Percentiles rank a stretch among this genome's conserved stretches.
These are phyloP conservation scores for Amphiprion ocellaris DNA, from an alignment of 2,113 vertebrate genomes.

Conservation along the genomic window DNA sequence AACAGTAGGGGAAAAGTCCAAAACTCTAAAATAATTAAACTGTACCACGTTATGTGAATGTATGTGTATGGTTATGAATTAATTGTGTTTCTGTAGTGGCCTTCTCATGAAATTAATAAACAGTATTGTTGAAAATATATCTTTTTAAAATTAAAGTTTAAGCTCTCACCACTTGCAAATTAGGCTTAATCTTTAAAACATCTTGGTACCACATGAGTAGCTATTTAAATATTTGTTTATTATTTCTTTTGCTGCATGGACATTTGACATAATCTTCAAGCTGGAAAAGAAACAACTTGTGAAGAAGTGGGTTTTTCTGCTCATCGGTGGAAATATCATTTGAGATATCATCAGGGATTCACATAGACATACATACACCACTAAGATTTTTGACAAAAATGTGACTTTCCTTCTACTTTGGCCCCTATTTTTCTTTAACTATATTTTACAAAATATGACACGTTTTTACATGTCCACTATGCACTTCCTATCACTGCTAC, in stretches of 20 bases:
- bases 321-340: constrained; percentile 11
- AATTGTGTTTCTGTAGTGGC: background rate
- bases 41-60: background rate
- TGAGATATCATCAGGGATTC: constrained; percentile 42
- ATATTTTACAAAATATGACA: background rate
- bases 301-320: background rate
- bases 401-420: background rate
- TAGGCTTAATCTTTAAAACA: background rate
- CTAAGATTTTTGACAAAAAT: background rate
- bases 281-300: background rate
- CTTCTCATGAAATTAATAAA: background rate
- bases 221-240: background rate
- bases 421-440: background rate
- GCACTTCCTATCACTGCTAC: background rate
- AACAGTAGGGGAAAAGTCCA: background rate
- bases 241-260: background rate
- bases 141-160: background rate
- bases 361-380: background rate
- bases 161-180: background rate
- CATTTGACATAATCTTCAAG: background rate
- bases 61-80: background rate
- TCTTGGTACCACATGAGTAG: background rate
- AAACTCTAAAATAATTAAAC: background rate
- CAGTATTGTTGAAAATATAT: background rate
- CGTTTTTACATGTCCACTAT: background rate